Conservation (phyloP, 2,888 invertebrate species). For the Macropis europaea region DNA sequence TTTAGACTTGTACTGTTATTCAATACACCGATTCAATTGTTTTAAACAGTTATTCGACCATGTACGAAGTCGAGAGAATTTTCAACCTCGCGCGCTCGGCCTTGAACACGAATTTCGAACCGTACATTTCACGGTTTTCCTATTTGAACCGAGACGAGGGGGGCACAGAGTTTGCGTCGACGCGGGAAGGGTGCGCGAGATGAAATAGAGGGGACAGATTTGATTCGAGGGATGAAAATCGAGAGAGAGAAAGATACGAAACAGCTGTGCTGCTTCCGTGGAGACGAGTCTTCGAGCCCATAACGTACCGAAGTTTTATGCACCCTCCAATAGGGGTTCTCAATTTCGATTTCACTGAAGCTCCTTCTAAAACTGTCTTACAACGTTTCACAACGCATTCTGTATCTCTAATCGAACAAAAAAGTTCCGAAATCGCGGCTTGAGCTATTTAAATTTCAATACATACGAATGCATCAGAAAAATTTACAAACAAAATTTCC, state of each 20-base stretch:
- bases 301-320: constrained; percentile 60
- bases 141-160: constrained; percentile 21
- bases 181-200: constrained; percentile 50
- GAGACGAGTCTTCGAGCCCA: constrained; percentile 59
- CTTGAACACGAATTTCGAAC: constrained; percentile 10
- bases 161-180: constrained; percentile 36
- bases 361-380: too few relatives aligned
- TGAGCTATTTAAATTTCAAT: too few relatives aligned
- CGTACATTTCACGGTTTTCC: constrained; percentile 30
- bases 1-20: too few relatives aligned
- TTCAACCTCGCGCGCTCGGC: background rate
- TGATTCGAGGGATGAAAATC: constrained; percentile 59
- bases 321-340: constrained; percentile 69
- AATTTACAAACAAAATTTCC: too few relatives aligned
- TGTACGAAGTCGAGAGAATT: too few relatives aligned
- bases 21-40: too few relatives aligned
- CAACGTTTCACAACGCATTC: too few relatives aligned
- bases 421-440: too few relatives aligned
- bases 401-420: too few relatives aligned
- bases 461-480: too few relatives aligned
- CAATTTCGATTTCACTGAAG: constrained; percentile 50
- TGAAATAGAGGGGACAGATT: constrained; percentile 61
- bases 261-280: constrained; percentile 70
- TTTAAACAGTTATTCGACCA: too few relatives aligned
- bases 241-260: constrained; percentile 66